These are phyloP conservation scores for Aleiodes alternator DNA, from an alignment of 2,888 invertebrate genomes.

Conservation along the genomic window DNA sequence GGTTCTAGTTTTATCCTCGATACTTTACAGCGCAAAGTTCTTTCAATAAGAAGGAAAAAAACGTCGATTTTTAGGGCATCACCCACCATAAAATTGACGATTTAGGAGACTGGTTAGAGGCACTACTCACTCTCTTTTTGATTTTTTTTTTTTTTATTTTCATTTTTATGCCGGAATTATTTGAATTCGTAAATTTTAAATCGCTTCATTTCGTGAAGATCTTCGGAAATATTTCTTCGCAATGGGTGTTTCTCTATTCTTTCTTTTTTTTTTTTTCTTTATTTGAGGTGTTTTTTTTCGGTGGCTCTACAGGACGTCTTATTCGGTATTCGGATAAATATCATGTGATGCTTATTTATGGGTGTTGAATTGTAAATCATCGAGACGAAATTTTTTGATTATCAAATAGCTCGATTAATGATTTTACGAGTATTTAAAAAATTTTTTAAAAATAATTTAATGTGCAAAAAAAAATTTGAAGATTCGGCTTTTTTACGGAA, in stretches of 20 bases:
- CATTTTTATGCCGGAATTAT: background rate
- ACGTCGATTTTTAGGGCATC: constrained; percentile 30
- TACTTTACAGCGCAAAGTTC: constrained; percentile 1
- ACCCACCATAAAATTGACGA: constrained; percentile 22
- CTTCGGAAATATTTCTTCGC: constrained; percentile 3
- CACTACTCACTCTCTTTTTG: background rate
- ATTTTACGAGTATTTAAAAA: background rate
- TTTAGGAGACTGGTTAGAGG: constrained; percentile 22
- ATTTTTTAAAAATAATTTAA: background rate
- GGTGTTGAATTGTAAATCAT: constrained; percentile 26
- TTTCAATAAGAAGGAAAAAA: background rate
- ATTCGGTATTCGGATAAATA: constrained; percentile 37
- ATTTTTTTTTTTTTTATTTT: constrained; percentile 1
- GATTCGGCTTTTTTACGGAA: no score
- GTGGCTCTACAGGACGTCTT: constrained; percentile 33
- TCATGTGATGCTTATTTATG: constrained; percentile 14
- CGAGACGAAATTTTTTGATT: background rate
- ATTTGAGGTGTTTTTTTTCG: constrained; percentile 26
- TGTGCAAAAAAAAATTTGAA: no score
- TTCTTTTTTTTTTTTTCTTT: constrained; percentile 16
- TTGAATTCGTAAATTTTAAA: background rate
- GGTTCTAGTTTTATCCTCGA: background rate
- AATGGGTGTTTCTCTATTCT: constrained; percentile 11
- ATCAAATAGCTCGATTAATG: background rate
- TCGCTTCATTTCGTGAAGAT: background rate